Evolutionary conservation across 2,113 vertebrate species (phyloP).

Genomic region (Gobio gobio): DNA sequence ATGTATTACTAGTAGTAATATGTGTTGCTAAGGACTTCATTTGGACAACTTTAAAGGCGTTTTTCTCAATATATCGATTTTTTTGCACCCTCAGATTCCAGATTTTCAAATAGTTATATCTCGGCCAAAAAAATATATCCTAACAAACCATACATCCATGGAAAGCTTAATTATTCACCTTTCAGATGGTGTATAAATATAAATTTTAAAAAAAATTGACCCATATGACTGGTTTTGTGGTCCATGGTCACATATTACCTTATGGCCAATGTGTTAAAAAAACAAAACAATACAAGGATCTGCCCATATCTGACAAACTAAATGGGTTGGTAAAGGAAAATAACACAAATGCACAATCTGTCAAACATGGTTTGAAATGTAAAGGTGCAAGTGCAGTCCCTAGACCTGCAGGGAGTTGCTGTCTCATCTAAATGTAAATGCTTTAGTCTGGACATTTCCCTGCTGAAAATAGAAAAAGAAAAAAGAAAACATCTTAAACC

Average conservation of each 20-base stretch:
- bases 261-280: background rate
- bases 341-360: background rate
- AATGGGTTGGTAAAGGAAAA: background rate
- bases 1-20: too few species aligned
- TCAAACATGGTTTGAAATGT: background rate
- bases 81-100: too few species aligned
- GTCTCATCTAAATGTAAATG: constrained; percentile 51
- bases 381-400: background rate
- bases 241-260: background rate
- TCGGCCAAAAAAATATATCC: too few species aligned
- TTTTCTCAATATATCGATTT: too few species aligned
- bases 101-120: too few species aligned
- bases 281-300: background rate
- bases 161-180: too few species aligned
- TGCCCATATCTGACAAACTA: background rate
- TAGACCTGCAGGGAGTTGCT: constrained; percentile 6
- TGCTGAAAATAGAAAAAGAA: background rate
- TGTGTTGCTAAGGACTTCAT: too few species aligned
- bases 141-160: too few species aligned
- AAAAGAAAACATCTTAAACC: background rate
- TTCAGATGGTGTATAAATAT: too few species aligned
- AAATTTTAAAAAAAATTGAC: too few species aligned
- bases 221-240: too few species aligned
- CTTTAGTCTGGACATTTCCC: constrained; percentile 31
- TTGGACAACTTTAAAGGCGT: too few species aligned